phyloP scores from a whole-genome alignment of 2,888 invertebrate genomes.

The Caenorhabditis sp. region DNA sequence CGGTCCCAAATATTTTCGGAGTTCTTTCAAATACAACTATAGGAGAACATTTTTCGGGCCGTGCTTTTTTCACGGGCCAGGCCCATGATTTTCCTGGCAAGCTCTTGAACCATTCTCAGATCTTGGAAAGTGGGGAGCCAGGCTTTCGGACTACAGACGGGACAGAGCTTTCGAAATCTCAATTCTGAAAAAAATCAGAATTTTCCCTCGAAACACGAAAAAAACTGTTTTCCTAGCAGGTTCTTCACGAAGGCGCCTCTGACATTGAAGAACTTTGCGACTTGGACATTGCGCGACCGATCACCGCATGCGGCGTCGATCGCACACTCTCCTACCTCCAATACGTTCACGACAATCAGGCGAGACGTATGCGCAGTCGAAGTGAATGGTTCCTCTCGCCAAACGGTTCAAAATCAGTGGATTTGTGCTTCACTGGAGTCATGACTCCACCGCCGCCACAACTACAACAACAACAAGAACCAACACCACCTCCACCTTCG shows the following conservation, averaged over 20 bases:
- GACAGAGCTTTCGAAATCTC: too few species aligned
- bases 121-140: too few species aligned
- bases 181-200: too few species aligned
- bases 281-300: constrained; percentile 43
- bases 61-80: too few species aligned
- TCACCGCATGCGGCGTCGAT: constrained; percentile 50
- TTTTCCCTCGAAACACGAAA: too few species aligned
- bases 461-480: too few species aligned
- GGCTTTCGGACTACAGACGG: too few species aligned
- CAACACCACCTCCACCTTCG: constrained; percentile 6
- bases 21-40: too few species aligned
- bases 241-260: constrained; percentile 46
- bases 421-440: constrained; percentile 19
- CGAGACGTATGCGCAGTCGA: constrained; percentile 92
- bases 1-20: too few species aligned
- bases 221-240: constrained; percentile 22
- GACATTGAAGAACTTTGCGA: constrained; percentile 49
- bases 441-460: not conserved
- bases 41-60: too few species aligned
- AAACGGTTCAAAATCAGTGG: constrained; percentile 50
- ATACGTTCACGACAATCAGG: constrained; percentile 93
- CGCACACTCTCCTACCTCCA: constrained; percentile 82
- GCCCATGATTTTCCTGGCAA: too few species aligned
- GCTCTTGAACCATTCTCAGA: too few species aligned
- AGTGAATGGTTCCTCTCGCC: constrained; percentile 82